These are phyloP conservation scores for Mirounga angustirostris DNA, from an alignment of 2,113 vertebrate species.

Conservation along the genomic window DNA sequence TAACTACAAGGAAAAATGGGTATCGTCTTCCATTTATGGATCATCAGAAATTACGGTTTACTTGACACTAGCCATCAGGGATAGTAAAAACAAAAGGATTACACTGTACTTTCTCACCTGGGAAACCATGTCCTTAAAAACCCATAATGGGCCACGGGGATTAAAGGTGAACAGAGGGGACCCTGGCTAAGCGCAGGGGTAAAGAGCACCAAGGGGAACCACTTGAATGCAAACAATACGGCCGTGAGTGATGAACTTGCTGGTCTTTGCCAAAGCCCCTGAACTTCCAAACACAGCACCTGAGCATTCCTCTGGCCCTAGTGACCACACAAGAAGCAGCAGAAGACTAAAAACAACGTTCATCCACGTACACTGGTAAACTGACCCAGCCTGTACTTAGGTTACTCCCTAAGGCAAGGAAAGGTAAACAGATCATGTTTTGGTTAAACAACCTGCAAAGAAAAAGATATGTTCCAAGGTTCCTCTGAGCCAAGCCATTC, in stretches of 20 bases:
- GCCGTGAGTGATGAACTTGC: background rate
- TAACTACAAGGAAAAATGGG: background rate
- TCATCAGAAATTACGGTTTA: background rate
- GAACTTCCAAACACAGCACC: background rate
- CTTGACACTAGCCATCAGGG: background rate
- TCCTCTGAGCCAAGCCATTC: background rate
- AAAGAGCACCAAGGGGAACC: background rate
- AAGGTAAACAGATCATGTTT: constrained; percentile 61
- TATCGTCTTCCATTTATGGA: background rate
- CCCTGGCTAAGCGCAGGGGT: background rate
- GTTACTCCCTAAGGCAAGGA: constrained; percentile 13
- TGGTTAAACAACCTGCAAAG: constrained; percentile 61
- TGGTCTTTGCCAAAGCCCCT: background rate
- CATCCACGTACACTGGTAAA: background rate
- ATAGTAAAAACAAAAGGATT: background rate
- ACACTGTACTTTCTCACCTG: background rate
- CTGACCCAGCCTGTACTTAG: background rate
- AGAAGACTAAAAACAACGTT: constrained; percentile 2
- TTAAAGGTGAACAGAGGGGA: background rate
- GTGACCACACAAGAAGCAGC: background rate
- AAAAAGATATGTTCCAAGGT: constrained; percentile 32
- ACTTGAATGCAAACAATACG: background rate
- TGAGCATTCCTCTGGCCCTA: background rate
- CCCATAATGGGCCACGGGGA: background rate
- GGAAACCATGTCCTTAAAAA: background rate